A percentile compares a stretch with the other conserved stretches of the same genome.
Conservation (phyloP, 2,113 vertebrate genomes). For the Hippoglossus stenolepis region DNA sequence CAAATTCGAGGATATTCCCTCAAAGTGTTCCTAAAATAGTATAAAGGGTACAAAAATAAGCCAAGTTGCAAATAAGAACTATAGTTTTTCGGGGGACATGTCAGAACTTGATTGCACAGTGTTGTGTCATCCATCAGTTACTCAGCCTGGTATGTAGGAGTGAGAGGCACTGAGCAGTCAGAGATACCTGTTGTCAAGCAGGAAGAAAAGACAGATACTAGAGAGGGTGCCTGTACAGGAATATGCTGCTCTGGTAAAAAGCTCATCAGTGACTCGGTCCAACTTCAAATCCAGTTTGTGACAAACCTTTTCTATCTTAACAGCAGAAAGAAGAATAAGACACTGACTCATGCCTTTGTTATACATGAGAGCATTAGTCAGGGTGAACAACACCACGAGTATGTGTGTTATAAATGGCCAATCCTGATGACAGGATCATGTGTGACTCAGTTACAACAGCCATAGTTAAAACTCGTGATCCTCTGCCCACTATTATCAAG, state of each 20-base stretch:
- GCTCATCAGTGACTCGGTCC: neutral
- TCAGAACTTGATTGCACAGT: slow-evolving; percentile 30
- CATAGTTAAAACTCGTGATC: neutral
- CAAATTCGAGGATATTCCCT: too few relatives aligned
- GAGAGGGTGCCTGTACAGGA: neutral
- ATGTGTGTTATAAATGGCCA: neutral
- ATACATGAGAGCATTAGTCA: slow-evolving; percentile 7
- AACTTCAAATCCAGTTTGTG: neutral
- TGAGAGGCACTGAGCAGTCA: slow-evolving; percentile 8
- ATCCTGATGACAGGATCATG: neutral
- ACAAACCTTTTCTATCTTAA: neutral
- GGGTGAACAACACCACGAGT: slow-evolving; percentile 8
- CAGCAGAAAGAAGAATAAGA: neutral
- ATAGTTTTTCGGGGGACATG: slow-evolving; percentile 3
- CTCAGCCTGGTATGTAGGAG: neutral
- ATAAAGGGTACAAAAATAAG: neutral
- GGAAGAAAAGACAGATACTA: slow-evolving; percentile 7
- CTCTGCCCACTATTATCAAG: neutral
- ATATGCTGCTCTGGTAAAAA: neutral
- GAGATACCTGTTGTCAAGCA: slow-evolving; percentile 4
- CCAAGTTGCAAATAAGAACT: neutral
- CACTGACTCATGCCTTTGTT: slow-evolving; percentile 4
- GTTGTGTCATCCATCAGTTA: slow-evolving; percentile 34
- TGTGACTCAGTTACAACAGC: slow-evolving; percentile 6
- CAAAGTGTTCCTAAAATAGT: too few relatives aligned